Conservation (phyloP, 2,797 vertebrate genomes). For the Microhierax caerulescens region DNA sequence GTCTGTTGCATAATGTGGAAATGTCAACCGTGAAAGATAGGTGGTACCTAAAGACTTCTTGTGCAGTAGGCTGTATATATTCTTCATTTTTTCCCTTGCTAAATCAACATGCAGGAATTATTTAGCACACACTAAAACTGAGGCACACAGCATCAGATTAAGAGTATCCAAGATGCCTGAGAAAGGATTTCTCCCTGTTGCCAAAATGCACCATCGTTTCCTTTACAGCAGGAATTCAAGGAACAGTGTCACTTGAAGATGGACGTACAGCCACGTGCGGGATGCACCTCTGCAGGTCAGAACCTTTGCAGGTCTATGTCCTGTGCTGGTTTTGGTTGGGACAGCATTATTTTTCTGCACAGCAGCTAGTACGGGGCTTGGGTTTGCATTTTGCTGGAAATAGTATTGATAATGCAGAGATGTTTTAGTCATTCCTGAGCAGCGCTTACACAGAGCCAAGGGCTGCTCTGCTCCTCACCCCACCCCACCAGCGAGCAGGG, state of each 20-base stretch:
- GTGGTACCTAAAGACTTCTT: neutral
- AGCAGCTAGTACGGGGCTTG: neutral
- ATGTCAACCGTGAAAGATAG: neutral
- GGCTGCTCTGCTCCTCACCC: neutral
- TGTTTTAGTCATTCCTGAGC: neutral
- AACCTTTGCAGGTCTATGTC: neutral
- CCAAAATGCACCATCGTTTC: neutral
- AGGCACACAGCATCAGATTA: neutral
- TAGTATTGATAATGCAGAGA: neutral
- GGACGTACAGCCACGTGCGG: neutral
- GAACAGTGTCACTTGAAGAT: neutral
- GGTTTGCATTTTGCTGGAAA: neutral
- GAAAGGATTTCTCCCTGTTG: neutral
- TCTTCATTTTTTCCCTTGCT: neutral
- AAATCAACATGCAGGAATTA: neutral
- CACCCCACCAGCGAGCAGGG: neutral
- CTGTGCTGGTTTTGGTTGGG: neutral
- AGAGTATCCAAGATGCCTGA: neutral
- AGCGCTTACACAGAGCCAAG: neutral
- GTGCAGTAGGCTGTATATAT: neutral
- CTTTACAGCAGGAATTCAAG: neutral
- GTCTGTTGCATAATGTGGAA: neutral
- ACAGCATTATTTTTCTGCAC: neutral
- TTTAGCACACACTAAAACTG: neutral
- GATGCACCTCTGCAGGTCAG: neutral